Percentiles rank a stretch among this genome's conserved stretches.
Evolutionary conservation across 2,797 vertebrate genomes (phyloP).

Genomic region (Pantherophis alleghaniensis): DNA sequence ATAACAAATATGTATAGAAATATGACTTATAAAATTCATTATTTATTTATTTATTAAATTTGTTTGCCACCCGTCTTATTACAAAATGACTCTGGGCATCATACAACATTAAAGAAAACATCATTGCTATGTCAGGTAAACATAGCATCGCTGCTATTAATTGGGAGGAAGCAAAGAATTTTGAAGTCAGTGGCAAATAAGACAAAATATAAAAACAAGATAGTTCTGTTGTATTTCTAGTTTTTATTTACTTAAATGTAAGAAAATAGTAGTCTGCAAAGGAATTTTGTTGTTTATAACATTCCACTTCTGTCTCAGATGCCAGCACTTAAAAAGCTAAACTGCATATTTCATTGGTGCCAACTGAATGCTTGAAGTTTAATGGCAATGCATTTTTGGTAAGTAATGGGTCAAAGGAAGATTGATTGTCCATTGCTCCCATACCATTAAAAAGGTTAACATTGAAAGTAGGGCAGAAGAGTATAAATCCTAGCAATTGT

Average conservation of each 20-base stretch:
- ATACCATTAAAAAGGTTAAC: not conserved
- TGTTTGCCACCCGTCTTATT: not conserved
- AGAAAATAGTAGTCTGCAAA: not conserved
- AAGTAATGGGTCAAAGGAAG: not conserved
- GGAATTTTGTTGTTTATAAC: not conserved
- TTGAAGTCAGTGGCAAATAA: not conserved
- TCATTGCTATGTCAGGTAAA: not conserved
- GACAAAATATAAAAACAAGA: not conserved
- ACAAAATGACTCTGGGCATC: not conserved
- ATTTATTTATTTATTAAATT: not conserved
- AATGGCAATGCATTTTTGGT: not conserved
- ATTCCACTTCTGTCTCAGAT: not conserved
- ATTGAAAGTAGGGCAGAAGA: not conserved
- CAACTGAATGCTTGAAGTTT: not conserved
- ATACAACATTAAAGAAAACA: not conserved
- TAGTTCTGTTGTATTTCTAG: not conserved
- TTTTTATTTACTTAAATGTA: not conserved
- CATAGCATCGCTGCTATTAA: not conserved
- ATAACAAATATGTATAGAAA: not conserved
- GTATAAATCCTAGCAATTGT: not conserved
- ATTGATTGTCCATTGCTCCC: not conserved
- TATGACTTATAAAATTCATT: not conserved
- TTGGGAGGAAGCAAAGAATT: not conserved
- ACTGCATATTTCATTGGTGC: not conserved
- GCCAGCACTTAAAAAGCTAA: not conserved